These are phyloP conservation scores for Pipistrellus nathusii DNA, from an alignment of 2,797 vertebrate species.

Conservation along the genomic window DNA sequence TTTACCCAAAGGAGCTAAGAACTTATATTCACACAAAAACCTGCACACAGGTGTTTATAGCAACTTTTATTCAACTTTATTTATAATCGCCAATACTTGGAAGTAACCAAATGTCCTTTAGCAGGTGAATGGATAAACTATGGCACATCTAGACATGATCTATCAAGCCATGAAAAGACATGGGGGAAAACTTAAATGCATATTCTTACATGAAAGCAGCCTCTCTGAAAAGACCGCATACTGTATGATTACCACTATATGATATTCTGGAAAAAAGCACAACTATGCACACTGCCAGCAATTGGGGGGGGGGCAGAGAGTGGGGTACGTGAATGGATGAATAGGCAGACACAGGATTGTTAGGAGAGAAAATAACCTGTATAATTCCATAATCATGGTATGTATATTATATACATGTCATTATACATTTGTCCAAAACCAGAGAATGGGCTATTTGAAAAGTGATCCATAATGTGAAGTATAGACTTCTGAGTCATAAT, in stretches of 20 bases:
- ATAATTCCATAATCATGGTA: background rate
- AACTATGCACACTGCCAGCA: background rate
- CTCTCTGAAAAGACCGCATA: background rate
- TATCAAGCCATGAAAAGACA: background rate
- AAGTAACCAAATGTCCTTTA: background rate
- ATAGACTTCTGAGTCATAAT: background rate
- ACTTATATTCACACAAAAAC: background rate
- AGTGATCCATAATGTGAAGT: background rate
- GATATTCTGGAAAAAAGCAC: background rate
- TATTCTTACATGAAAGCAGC: background rate
- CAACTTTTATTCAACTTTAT: background rate
- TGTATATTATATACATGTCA: background rate
- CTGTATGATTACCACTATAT: background rate
- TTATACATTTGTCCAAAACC: background rate
- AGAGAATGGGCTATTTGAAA: background rate
- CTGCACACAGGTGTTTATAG: background rate
- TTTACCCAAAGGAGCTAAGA: background rate
- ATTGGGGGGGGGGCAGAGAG: background rate
- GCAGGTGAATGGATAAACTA: background rate
- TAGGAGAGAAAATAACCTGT: background rate
- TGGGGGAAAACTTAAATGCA: background rate
- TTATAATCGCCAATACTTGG: background rate
- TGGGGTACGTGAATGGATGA: background rate
- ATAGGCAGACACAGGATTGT: background rate
- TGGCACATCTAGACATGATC: background rate